Evolutionary conservation across 92 coral and sea anemone species (phyloP).

Genomic region (Zoanthus solanderi): DNA sequence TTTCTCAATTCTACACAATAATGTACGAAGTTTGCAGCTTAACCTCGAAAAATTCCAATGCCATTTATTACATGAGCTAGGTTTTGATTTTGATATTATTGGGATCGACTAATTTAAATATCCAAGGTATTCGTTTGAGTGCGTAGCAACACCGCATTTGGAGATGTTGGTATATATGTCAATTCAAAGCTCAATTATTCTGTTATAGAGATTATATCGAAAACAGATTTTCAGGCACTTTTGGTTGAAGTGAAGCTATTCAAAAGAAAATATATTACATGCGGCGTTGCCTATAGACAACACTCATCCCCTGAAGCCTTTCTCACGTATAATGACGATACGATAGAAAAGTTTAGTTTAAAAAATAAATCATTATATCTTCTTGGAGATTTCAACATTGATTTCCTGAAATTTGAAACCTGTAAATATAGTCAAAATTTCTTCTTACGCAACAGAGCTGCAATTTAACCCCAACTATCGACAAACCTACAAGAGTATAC

Average conservation of each 20-base stretch:
- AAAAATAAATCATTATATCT: slow-evolving; percentile 21
- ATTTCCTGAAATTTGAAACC: slow-evolving; percentile 18
- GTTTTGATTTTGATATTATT: slow-evolving; percentile 19
- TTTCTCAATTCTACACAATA: slow-evolving; percentile 16
- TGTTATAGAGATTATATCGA: slow-evolving; percentile 24
- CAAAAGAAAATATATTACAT: slow-evolving; percentile 13
- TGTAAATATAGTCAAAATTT: slow-evolving; percentile 50
- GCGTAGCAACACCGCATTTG: slow-evolving; percentile 34
- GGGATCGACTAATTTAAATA: slow-evolving; percentile 23
- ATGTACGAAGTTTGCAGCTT: slow-evolving; percentile 25
- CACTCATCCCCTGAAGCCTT: slow-evolving; percentile 7
- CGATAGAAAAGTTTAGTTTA: slow-evolving; percentile 11
- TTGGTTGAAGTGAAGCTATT: slow-evolving; percentile 7
- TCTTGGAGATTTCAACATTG: background rate
- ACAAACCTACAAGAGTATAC: slow-evolving; percentile 71
- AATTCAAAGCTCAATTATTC: slow-evolving; percentile 22
- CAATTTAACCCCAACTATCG: slow-evolving; percentile 57
- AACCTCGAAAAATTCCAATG: slow-evolving; percentile 24
- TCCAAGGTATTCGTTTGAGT: slow-evolving; percentile 34
- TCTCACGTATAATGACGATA: slow-evolving; percentile 12
- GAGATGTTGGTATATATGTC: slow-evolving; percentile 41
- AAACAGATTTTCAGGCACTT: slow-evolving; percentile 37
- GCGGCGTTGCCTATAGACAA: slow-evolving; percentile 23
- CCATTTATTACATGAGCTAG: slow-evolving; percentile 25
- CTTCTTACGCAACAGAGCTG: slow-evolving; percentile 33